Evolutionary conservation across 53 echinoderm and acorn worm species (phyloP).

Genomic region (Stichopus horrens): DNA sequence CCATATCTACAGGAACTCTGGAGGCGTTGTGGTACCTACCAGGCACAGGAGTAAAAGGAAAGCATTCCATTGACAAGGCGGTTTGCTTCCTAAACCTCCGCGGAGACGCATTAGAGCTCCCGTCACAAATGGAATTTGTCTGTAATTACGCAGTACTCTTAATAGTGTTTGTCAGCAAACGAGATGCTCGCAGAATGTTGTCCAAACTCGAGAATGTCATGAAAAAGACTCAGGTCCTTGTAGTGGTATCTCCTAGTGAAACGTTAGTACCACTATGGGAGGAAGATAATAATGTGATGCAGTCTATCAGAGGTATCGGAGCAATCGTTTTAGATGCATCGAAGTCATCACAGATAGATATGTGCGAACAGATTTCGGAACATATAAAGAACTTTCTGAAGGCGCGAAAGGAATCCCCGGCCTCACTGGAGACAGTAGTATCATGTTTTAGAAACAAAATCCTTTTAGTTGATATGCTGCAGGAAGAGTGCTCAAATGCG

Average conservation of each 20-base stretch:
- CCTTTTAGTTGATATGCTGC: neutral
- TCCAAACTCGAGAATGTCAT: neutral
- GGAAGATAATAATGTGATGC: neutral
- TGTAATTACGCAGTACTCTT: neutral
- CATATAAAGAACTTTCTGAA: neutral
- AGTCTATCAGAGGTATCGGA: neutral
- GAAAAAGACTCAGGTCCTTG: neutral
- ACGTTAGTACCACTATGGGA: neutral
- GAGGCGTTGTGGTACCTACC: constrained; percentile 30
- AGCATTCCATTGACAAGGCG: neutral
- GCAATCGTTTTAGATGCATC: neutral
- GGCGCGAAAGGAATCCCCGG: neutral
- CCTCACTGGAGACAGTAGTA: neutral
- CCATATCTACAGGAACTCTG: neutral
- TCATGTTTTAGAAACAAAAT: neutral
- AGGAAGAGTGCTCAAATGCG: neutral
- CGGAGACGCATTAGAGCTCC: constrained; percentile 1
- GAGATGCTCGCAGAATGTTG: neutral
- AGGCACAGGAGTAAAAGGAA: neutral
- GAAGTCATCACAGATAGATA: neutral
- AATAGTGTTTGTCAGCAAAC: neutral
- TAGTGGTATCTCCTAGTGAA: neutral
- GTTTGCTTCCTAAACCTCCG: constrained; percentile 11
- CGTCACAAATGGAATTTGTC: constrained; percentile 1
- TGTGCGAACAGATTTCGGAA: neutral